Percentiles rank a stretch among this genome's conserved stretches.
These are phyloP conservation scores for Hirundichthys speculiger DNA, from an alignment of 2,113 vertebrate genomes.

Conservation along the genomic window DNA sequence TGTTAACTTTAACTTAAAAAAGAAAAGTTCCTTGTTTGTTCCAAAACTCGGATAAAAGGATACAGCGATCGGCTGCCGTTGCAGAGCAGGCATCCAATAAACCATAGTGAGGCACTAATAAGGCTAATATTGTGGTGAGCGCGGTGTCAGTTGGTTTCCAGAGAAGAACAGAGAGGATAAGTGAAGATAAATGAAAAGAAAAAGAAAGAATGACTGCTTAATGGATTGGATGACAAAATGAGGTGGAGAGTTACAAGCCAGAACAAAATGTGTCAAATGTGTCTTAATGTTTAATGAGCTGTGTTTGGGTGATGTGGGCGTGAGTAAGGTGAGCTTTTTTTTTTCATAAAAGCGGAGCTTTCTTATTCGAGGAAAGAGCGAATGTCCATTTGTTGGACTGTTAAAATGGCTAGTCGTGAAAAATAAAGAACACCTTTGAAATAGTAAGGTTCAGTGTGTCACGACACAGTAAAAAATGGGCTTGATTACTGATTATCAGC, in stretches of 20 bases:
- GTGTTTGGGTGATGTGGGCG: slow-evolving; percentile 32
- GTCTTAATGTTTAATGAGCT: slow-evolving; percentile 57
- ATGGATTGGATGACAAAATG: slow-evolving; percentile 41
- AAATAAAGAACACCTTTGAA: no score
- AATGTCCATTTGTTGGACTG: slow-evolving; percentile 8
- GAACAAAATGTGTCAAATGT: slow-evolving; percentile 30
- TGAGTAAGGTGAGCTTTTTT: slow-evolving; percentile 21
- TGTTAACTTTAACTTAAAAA: background rate
- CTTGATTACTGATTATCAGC: no score
- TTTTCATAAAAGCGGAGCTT: slow-evolving; percentile 9
- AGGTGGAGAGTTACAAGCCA: slow-evolving; percentile 29
- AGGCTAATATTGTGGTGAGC: slow-evolving; percentile 18
- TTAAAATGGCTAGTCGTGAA: background rate
- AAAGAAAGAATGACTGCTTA: slow-evolving; percentile 38
- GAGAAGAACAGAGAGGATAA: slow-evolving; percentile 33
- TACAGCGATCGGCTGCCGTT: background rate
- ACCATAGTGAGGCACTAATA: slow-evolving; percentile 16
- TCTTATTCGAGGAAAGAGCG: background rate
- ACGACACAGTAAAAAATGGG: no score
- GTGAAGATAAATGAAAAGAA: slow-evolving; percentile 44
- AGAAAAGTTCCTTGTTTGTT: background rate
- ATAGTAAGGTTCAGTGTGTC: no score
- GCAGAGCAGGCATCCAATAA: slow-evolving; percentile 20
- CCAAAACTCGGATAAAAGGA: background rate
- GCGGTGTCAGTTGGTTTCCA: slow-evolving; percentile 19